Evolutionary conservation across 1,140 invertebrate genomes (phyloP), one percentile per base, ranked within the genome.

Genomic region (Holotrichia oblita): DNA sequence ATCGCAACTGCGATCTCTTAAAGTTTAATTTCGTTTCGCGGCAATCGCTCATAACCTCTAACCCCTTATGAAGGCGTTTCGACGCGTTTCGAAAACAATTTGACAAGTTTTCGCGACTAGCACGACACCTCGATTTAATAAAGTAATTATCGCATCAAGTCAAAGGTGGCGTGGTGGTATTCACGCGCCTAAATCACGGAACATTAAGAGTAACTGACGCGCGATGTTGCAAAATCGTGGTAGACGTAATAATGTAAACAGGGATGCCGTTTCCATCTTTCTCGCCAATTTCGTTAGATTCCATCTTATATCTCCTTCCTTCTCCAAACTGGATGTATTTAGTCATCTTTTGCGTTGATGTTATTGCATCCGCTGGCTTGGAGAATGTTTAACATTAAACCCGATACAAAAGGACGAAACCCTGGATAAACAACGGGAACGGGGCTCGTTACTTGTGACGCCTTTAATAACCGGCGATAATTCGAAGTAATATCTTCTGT

Each of bases 51-150:
- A 17, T 55, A 55, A 55, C 48, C 48, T 55, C 48, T 17, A 55
- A 55, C 48, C 48, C 48, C 48, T 14, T 55, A n/a, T 17, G 17
- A 34, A 34, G 27, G n/a, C 44, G 44, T 12, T n/a, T 10, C 0
- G 41, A 12, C 44, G 12, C 48, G 48, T 55, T 55, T 55, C 48
- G 48, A 55, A 55, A 55, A 55, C 48, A 55, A 17, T 55, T 55
- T 55, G 48, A 55, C 48, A 55, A 55, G 48, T 55, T 55, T 55
- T 55, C 48, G 48, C 48, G 48, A 55, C 9, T 14, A 20, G 17
- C 48, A 55, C 48, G 48, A 55, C 48, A 55, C 48, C 48, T 55
- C 48, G 48, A 55, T 55, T 55, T 55, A 55, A 55, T 55, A 55
- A 55, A 55, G 48, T 14, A 55, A 55, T 55, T 55, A 55, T 55